These are phyloP conservation scores for Volucella inflata DNA, from an alignment of 2,888 invertebrate species.

Conservation along the genomic window DNA sequence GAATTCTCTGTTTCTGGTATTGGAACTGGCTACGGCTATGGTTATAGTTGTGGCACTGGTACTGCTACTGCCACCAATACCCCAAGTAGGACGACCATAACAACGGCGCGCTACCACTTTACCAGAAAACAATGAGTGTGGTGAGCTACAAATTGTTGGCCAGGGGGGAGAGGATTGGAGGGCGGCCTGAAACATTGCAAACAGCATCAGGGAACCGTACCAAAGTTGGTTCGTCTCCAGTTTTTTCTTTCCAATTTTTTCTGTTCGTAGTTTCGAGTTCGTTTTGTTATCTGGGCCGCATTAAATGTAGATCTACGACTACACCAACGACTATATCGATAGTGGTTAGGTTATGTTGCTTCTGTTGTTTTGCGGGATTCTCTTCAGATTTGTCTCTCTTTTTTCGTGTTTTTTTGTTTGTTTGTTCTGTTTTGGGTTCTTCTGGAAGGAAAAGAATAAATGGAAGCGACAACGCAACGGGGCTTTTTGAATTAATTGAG, in stretches of 20 bases:
- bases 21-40: slow-evolving; percentile 21
- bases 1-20: slow-evolving; percentile 31
- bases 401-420: slow-evolving; percentile 10
- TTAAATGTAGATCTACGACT: slow-evolving; percentile 67
- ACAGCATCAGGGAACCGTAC: slow-evolving; percentile 69
- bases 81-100: slow-evolving; percentile 52
- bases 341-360: slow-evolving; percentile 36
- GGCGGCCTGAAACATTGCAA: slow-evolving; percentile 29
- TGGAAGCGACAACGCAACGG: slow-evolving; percentile 52
- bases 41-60: neutral
- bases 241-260: slow-evolving; percentile 2
- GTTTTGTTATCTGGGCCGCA: slow-evolving; percentile 71
- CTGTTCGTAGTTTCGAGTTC: slow-evolving; percentile 39
- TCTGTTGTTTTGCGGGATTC: slow-evolving; percentile 57
- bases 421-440: slow-evolving; percentile 10
- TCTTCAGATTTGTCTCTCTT: neutral
- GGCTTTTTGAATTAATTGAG: slow-evolving; percentile 61
- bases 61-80: slow-evolving; percentile 42
- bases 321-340: slow-evolving; percentile 19
- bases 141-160: neutral
- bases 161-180: slow-evolving; percentile 24
- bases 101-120: slow-evolving; percentile 16
- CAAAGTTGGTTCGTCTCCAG: slow-evolving; percentile 47
- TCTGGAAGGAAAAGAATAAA: slow-evolving; percentile 12
- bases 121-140: slow-evolving; percentile 24